Conservation (phyloP, 2,888 invertebrate genomes). For the Melieria picta region DNA sequence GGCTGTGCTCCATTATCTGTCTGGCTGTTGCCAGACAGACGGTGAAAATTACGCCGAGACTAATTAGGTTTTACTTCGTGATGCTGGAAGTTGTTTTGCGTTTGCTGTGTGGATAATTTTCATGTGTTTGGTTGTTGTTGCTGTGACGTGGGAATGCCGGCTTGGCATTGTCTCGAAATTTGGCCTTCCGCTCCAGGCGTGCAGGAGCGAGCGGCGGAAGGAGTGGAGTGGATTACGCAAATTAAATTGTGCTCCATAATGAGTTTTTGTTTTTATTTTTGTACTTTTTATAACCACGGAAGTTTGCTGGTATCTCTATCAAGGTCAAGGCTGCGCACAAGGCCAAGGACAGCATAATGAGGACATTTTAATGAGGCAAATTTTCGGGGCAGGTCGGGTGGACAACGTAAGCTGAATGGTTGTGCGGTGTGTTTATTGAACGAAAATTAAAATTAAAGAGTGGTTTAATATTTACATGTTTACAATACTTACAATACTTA, state of each 20-base stretch:
- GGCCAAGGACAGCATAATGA: conserved; percentile 28
- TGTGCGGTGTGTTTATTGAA: too few species aligned
- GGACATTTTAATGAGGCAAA: too few species aligned
- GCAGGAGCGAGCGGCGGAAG: neutral
- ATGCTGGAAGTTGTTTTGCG: neutral
- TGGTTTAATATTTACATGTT: too few species aligned
- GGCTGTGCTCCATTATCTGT: too few species aligned
- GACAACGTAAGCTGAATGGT: too few species aligned
- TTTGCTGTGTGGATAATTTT: neutral
- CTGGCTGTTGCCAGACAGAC: conserved; percentile 17
- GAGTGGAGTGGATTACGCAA: conserved; percentile 7
- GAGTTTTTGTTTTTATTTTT: conserved; percentile 25
- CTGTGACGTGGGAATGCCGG: neutral
- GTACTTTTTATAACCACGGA: neutral
- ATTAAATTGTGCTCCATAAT: conserved; percentile 36
- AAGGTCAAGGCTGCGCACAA: conserved; percentile 56
- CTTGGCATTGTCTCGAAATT: conserved; percentile 7
- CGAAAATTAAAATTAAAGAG: too few species aligned
- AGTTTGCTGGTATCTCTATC: conserved; percentile 43
- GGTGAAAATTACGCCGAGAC: conserved; percentile 57
- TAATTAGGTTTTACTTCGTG: conserved; percentile 56
- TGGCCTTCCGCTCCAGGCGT: neutral
- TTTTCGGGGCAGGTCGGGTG: too few species aligned
- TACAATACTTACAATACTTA: too few species aligned
- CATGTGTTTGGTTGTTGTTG: conserved; percentile 1